Evolutionary conservation across 2,888 invertebrate genomes (phyloP), one percentile per base, ranked within the genome.

Genomic region (Stenodema calcarata): DNA sequence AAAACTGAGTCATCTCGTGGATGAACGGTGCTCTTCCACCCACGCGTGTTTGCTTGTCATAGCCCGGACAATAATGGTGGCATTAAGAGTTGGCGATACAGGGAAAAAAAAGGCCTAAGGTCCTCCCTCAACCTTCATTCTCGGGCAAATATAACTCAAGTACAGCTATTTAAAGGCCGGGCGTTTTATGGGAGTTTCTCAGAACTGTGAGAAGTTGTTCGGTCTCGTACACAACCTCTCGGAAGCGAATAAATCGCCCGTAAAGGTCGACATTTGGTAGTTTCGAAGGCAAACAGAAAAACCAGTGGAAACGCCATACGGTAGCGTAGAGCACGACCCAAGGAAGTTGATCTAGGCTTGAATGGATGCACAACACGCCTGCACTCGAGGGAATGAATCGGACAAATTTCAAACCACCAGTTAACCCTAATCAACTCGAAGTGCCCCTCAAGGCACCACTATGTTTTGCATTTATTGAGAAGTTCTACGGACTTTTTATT

Each of bases 1-100:
- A 84, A 84, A 84, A 70, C 47, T 84, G 84, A 84, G 44, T 84
- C 84, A 84, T 84, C 82, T 81, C 54, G 27, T 12, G 78, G 12
- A 6, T 44, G 78, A 14, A 16, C n/a, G n/a, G 6, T 1, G 1
- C 75, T 14, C 18, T 35, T 30, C 75, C 16, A 12, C 75, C 75
- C 35, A 78, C 41, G 44, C 44, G 18, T 18, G 44, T 9, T 11
- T 3, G 44, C 44, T 70, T 75, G 35, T 42, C 35, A 30, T 14
- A 0, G 14, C 42, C 30, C 42, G n/a, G n/a, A 75, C 35, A 75
- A 42, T 41, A 75, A 23, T 30, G 18, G n/a, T n/a, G n/a, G n/a
- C 16, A 50, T 50, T 50, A n/a, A 50, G n/a, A 50, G 50, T 50
- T 18, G 23, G 50, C 7, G 14, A 35, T n/a, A 44, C 42, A 12